Percentiles rank a stretch among this genome's conserved stretches.
Evolutionary conservation across 1,140 invertebrate genomes (phyloP).

Genomic region (Pararge aegeria): DNA sequence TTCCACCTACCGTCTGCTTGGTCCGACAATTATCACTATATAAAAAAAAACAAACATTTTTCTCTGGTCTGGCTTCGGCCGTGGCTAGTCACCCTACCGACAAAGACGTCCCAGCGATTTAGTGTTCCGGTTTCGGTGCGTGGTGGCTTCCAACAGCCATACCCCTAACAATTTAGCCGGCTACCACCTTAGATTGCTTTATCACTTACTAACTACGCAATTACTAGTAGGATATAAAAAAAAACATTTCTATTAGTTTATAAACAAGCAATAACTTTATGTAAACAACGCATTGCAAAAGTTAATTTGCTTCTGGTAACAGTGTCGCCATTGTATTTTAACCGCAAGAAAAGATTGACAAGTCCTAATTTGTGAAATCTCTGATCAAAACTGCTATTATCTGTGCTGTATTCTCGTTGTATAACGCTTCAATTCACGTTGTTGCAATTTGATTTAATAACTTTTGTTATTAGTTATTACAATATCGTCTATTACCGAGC

Average conservation of each 20-base stretch:
- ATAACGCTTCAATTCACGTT: not conserved
- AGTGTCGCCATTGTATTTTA: slow-evolving; percentile 1
- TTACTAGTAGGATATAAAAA: too few relatives aligned
- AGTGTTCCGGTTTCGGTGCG: too few relatives aligned
- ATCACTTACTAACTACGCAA: too few relatives aligned
- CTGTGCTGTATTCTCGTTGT: not conserved
- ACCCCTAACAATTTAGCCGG: too few relatives aligned
- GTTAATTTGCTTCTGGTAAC: slow-evolving; percentile 2
- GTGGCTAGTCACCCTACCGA: too few relatives aligned
- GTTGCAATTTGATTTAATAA: not conserved
- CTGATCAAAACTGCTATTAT: slow-evolving; percentile 3
- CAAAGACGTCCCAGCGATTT: too few relatives aligned
- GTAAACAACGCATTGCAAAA: slow-evolving; percentile 1
- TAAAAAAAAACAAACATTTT: too few relatives aligned
- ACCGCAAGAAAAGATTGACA: slow-evolving; percentile 6
- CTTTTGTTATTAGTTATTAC: not conserved
- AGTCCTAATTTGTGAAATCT: not conserved
- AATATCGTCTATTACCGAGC: not conserved
- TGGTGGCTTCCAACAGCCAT: too few relatives aligned
- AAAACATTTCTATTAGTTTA: not conserved
- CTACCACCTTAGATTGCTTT: too few relatives aligned
- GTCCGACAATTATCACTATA: too few relatives aligned
- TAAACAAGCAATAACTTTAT: not conserved
- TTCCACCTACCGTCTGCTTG: too few relatives aligned
- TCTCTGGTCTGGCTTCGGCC: too few relatives aligned